phyloP scores from a whole-genome alignment of 2,113 vertebrate species.

The Epinephelus moara region DNA sequence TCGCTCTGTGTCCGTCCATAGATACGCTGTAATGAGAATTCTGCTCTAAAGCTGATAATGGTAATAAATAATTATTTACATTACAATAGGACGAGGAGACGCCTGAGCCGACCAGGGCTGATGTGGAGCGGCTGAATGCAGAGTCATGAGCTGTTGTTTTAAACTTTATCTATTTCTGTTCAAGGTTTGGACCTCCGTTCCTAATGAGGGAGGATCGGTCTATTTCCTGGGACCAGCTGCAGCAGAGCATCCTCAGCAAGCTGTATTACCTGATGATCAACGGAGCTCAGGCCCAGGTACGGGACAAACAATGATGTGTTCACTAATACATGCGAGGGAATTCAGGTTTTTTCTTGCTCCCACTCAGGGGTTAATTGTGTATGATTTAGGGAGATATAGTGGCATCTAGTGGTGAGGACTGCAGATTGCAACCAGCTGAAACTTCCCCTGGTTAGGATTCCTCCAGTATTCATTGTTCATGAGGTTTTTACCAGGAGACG shows the following conservation, averaged over 20 bases:
- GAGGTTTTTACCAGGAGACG: too few relatives aligned
- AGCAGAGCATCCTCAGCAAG: conserved; percentile 91
- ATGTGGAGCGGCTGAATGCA: not conserved
- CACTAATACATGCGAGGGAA: not conserved
- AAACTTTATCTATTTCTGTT: not conserved
- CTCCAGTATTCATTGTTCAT: too few relatives aligned
- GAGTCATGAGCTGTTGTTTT: not conserved
- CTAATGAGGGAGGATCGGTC: conserved; percentile 90
- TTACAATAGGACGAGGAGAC: not conserved
- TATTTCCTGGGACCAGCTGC: conserved; percentile 92
- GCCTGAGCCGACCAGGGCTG: not conserved
- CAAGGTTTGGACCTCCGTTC: conserved; percentile 94
- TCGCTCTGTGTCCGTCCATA: conserved; percentile 15
- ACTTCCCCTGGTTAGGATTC: too few relatives aligned
- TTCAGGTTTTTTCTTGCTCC: not conserved
- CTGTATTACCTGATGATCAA: conserved; percentile 90
- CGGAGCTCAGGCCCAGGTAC: conserved; percentile 87
- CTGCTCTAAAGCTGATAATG: conserved; percentile 21
- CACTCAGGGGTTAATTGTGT: not conserved
- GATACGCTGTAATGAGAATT: conserved; percentile 47
- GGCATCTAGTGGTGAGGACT: too few relatives aligned
- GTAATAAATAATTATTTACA: conserved; percentile 33
- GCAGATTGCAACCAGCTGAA: too few relatives aligned
- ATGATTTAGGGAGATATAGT: too few relatives aligned
- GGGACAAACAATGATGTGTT: not conserved